phyloP scores from a whole-genome alignment of 2,113 vertebrate genomes.

The Paracanthobrama guichenoti region DNA sequence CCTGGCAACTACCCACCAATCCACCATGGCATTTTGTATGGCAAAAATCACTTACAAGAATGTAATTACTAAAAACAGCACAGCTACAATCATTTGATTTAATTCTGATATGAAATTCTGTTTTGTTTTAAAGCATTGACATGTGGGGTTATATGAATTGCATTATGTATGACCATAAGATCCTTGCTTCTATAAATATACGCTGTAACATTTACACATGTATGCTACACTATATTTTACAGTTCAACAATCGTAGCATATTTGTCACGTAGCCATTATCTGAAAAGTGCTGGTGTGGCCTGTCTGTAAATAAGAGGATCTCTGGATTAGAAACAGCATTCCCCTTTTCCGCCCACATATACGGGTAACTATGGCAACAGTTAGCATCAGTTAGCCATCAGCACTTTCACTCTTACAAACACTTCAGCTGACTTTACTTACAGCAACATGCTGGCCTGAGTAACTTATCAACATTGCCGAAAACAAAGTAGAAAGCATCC shows the following conservation, averaged over 20 bases:
- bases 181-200: neutral
- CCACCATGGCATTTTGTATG: too few relatives aligned
- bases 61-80: too few relatives aligned
- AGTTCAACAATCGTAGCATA: neutral
- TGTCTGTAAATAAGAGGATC: conserved; percentile 50
- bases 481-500: neutral
- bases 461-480: neutral
- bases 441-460: neutral
- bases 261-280: conserved; percentile 16
- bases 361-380: conserved; percentile 64
- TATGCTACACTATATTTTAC: neutral
- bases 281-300: conserved; percentile 46
- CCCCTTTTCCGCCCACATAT: conserved; percentile 36
- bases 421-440: neutral
- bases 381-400: conserved; percentile 1
- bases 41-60: too few relatives aligned
- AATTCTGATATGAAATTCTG: too few relatives aligned
- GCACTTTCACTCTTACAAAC: conserved; percentile 10
- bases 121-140: too few relatives aligned
- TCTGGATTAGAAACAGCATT: conserved; percentile 46
- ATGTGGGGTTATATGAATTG: neutral
- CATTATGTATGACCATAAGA: neutral
- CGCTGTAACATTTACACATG: neutral
- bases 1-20: too few relatives aligned
- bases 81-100: too few relatives aligned